Evolutionary conservation across 2,113 vertebrate genomes (phyloP).

Genomic region (Daubentonia madagascariensis): DNA sequence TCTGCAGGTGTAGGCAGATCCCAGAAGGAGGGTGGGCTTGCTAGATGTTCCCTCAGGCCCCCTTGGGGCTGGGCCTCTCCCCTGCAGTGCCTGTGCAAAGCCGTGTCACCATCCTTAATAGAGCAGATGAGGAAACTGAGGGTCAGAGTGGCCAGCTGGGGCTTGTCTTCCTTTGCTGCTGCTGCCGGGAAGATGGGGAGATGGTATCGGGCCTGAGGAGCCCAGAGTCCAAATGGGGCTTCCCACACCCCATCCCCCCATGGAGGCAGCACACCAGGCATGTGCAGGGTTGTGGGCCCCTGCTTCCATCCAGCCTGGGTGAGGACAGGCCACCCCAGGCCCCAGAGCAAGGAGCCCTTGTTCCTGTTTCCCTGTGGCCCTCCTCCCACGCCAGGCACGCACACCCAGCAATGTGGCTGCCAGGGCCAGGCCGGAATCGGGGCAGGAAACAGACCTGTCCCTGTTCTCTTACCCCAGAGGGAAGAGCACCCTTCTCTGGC

Average conservation of each 20-base stretch:
- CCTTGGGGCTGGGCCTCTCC: neutral
- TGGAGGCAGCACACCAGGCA: neutral
- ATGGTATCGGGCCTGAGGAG: neutral
- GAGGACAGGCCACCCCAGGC: neutral
- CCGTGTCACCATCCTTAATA: neutral
- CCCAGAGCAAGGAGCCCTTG: neutral
- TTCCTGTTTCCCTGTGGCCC: neutral
- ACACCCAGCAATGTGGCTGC: neutral
- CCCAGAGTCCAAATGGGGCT: neutral
- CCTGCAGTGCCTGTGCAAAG: neutral
- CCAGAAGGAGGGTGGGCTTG: neutral
- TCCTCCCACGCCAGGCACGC: fast-evolving
- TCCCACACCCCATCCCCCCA: neutral
- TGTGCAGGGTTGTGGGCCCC: fast-evolving
- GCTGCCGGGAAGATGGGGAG: fast-evolving
- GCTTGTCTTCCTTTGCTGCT: neutral
- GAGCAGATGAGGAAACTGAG: neutral
- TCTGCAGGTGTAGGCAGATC: neutral
- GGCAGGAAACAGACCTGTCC: neutral
- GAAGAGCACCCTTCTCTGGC: neutral
- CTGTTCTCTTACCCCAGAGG: neutral
- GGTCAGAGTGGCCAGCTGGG: neutral
- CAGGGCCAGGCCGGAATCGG: neutral
- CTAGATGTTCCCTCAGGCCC: neutral
- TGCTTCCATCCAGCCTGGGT: neutral